Evolutionary conservation across 1,140 invertebrate genomes (phyloP), one percentile per base, ranked within the genome.

Genomic region (Drosophila orosa): DNA sequence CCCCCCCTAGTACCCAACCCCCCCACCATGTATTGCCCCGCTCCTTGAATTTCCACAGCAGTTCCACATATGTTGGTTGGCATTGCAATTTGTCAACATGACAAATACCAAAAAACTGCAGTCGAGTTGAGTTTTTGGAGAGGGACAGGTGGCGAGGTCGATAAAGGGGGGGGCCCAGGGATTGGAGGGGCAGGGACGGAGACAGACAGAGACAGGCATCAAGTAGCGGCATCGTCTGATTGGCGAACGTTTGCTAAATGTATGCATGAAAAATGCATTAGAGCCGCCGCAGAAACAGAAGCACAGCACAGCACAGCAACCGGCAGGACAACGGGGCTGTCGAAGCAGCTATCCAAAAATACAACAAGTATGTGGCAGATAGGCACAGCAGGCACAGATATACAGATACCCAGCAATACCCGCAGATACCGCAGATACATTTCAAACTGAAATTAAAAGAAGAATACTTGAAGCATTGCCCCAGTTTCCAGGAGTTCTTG

Each of bases 181-280:
- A 1, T 17, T 1, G 6, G 12, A 8, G 25, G 22, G 6, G 13
- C 8, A 10, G 40, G n/a, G 29, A 27, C 19, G 27, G n/a, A 22
- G 10, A 25, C 48, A 29, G 33, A 13, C 29, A 52, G 22, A 42
- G 74, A 10, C 67, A 50, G 61, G 58, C 80, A 57, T 59, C 59
- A 80, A 84, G 81, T 85, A 79, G 65, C 61, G 73, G 37, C 80
- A 60, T 61, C 55, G 65, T 48, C 81, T 84, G 80, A 84, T 84
- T 84, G 80, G 81, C 77, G 81, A 79, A 84, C 57, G 69, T 67
- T 82, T 80, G 58, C 77, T 77, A 85, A 85, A 85, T 85, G 80
- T 84, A 85, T 84, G 80, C 80, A 84, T 84, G 80, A 85, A 84
- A 84, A 84, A 84, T 85, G 80, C 80, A 84, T 84, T 84, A 85